Evolutionary conservation across 2,797 vertebrate species (phyloP).

Genomic region (Rhinogobio ventralis): DNA sequence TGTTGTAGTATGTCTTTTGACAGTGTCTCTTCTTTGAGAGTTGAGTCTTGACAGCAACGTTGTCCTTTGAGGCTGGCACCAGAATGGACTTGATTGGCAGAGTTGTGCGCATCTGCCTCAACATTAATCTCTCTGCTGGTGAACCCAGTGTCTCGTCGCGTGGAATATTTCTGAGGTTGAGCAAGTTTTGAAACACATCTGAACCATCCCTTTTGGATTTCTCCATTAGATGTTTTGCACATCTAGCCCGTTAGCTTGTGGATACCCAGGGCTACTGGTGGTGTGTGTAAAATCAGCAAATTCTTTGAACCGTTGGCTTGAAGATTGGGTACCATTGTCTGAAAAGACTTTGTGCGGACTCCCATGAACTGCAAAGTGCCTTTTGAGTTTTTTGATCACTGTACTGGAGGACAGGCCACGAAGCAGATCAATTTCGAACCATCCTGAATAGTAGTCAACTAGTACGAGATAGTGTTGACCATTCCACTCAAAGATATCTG

Average conservation of each 20-base stretch:
- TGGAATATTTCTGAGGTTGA: slow-evolving; percentile 7
- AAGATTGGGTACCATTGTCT: background rate
- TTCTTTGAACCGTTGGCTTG: no score
- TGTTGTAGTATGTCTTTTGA: slow-evolving; percentile 4
- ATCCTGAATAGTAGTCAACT: slow-evolving; percentile 30
- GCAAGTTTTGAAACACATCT: slow-evolving; percentile 34
- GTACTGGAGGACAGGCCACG: background rate
- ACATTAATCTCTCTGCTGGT: slow-evolving; percentile 37
- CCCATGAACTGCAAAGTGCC: slow-evolving; percentile 23
- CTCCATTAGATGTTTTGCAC: slow-evolving; percentile 34
- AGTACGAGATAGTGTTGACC: slow-evolving; percentile 30
- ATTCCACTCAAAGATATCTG: slow-evolving; percentile 46
- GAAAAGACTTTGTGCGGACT: slow-evolving; percentile 17
- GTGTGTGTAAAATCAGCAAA: no score
- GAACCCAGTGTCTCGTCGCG: background rate
- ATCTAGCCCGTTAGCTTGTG: slow-evolving; percentile 25
- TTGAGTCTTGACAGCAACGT: background rate
- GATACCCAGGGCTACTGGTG: background rate
- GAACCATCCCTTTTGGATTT: slow-evolving; percentile 5
- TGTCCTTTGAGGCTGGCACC: background rate
- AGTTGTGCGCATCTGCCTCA: background rate
- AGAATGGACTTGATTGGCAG: slow-evolving; percentile 22
- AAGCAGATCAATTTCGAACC: slow-evolving; percentile 41
- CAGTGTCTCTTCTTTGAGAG: background rate
- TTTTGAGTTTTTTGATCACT: slow-evolving; percentile 30